Conservation (phyloP, 2,888 invertebrate genomes). For the Andrena fulva region DNA sequence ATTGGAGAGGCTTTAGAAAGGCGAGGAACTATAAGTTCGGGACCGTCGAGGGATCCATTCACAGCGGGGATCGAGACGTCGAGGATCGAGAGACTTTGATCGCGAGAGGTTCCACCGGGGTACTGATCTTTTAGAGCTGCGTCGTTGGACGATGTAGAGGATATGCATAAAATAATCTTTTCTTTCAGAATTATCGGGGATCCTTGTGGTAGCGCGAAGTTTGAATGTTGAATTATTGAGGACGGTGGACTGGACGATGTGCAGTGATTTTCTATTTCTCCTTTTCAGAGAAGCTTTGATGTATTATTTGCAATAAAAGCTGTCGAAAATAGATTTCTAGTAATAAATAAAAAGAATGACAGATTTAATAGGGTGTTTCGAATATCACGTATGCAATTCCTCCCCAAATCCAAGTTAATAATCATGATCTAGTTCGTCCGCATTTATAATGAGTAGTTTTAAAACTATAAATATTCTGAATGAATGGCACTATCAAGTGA, state of each 20-base stretch:
- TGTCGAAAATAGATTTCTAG: background rate
- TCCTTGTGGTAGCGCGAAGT: background rate
- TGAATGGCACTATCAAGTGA: too few relatives aligned
- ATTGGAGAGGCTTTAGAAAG: conserved; percentile 76
- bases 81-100: background rate
- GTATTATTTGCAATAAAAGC: background rate
- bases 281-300: too few relatives aligned
- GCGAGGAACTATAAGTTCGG: conserved; percentile 78
- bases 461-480: too few relatives aligned
- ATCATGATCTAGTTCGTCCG: too few relatives aligned
- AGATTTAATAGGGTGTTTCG: too few relatives aligned
- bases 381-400: too few relatives aligned
- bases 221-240: background rate
- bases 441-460: too few relatives aligned
- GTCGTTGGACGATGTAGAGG: background rate
- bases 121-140: background rate
- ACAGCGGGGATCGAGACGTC: conserved; percentile 27
- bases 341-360: background rate
- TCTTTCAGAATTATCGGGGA: background rate
- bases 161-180: background rate
- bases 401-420: too few relatives aligned
- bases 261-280: too few relatives aligned
- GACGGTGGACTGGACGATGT: background rate
- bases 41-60: conserved; percentile 52
- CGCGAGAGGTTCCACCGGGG: background rate